Percentiles rank a stretch among this genome's conserved stretches.
phyloP scores from a whole-genome alignment of 2,113 vertebrate species.

The Lucifuga dentata region DNA sequence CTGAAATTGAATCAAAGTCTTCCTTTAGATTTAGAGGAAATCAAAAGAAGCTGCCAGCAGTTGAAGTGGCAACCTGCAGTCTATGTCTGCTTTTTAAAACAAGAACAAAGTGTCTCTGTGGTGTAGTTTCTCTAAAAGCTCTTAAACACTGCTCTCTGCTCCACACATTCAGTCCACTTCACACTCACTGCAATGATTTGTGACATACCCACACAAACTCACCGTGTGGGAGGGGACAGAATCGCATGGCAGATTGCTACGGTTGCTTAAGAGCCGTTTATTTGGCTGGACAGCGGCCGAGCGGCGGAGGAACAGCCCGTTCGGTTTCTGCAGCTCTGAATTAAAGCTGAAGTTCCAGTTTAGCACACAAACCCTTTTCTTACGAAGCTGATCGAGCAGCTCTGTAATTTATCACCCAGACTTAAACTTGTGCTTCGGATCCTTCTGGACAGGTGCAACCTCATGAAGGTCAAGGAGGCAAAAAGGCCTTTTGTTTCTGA shows the following conservation, averaged over 20 bases:
- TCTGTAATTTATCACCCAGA: conserved; percentile 74
- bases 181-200: conserved; percentile 24
- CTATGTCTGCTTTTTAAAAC: conserved; percentile 46
- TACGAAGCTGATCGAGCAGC: conserved; percentile 46
- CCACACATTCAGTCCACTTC: conserved; percentile 17
- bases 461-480: conserved; percentile 63
- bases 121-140: conserved; percentile 21
- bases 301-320: conserved; percentile 10
- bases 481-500: conserved; percentile 42
- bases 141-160: conserved; percentile 13
- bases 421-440: conserved; percentile 56
- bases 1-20: conserved; percentile 56
- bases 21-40: conserved; percentile 45
- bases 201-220: conserved; percentile 33
- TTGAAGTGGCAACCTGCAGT: conserved; percentile 42
- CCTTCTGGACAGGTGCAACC: conserved; percentile 57
- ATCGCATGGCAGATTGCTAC: conserved; percentile 12
- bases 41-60: conserved; percentile 49
- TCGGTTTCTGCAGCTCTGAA: conserved; percentile 47
- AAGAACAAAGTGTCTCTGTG: conserved; percentile 54
- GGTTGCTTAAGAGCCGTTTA: conserved; percentile 40
- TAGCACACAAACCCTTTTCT: conserved; percentile 55
- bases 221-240: conserved; percentile 41
- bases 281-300: conserved; percentile 21
- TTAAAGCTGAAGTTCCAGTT: conserved; percentile 54